Base-by-base conservation (phyloP, 2,888 invertebrate genomes). In the Acronicta alni region DNA sequence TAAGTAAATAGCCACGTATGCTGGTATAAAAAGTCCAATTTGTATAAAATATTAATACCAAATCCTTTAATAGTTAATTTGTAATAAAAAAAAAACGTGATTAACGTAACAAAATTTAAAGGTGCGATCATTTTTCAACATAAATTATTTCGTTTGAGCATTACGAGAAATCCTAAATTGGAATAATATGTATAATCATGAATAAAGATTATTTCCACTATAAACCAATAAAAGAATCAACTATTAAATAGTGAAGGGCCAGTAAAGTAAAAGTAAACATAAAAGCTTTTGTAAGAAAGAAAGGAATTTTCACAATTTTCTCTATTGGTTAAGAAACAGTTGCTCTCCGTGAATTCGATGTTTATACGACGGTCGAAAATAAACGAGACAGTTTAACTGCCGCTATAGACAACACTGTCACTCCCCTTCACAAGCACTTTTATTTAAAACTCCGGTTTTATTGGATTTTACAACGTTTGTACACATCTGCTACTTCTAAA, bases 391-490 rank as follows among this genome's bases (percentile, higher is more conserved):
- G 63, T 77, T 72, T 62, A 69, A 69, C 69, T 52, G 57, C 69
- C 48, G 53, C 57, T 57, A 55, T 56, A 49, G 45, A 46, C 59
- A 67, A 68, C 65, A 45, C 55, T 68, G 61, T 70, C 74, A 61
- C 61, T 59, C 54, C 54, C 57, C 56, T 62, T 57, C 70, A 66
- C 45, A 32, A 57, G 48, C 62, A 60, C 58, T 77, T 75, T 75
- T 76, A 76, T 76, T 71, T 77, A 77, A 68, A 76, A 39, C 52
- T 44, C 32, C 42, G 15, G 26, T 77, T 77, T 75, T 74, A 76
- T 77, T 67, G 62, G 49, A 45, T 26, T 59, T 70, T 61, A 54
- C 67, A 60, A 57, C 46, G 39, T 57, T 57, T 52, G 55, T 43
- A 57, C 58, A 52, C 67, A 68, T 68, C 67, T 71, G 68, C 58